Evolutionary conservation across 2,888 invertebrate genomes (phyloP).

Genomic region (Cordilura impudica): DNA sequence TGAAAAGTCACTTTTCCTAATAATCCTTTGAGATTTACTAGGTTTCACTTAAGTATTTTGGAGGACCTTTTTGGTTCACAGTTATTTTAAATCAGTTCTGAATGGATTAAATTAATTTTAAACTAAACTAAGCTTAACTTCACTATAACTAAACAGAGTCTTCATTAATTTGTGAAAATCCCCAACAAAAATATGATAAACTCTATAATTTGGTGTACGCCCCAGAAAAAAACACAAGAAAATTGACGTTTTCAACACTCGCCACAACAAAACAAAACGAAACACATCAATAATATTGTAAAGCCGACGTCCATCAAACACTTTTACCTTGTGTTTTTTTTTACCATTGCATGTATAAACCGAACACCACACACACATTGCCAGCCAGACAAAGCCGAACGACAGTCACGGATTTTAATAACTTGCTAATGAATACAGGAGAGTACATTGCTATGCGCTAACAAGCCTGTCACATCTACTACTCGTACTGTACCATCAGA

Average conservation of each 20-base stretch:
- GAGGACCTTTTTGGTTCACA: background rate
- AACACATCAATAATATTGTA: slow-evolving; percentile 25
- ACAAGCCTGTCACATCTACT: slow-evolving; percentile 58
- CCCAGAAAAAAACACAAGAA: slow-evolving; percentile 17
- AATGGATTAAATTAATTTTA: background rate
- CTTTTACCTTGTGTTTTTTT: slow-evolving; percentile 15
- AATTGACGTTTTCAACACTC: slow-evolving; percentile 70
- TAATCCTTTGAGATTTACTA: too few relatives aligned
- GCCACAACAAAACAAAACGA: slow-evolving; percentile 46
- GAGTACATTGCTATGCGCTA: slow-evolving; percentile 60
- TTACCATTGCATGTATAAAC: background rate
- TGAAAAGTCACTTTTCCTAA: too few relatives aligned
- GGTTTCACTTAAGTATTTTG: background rate
- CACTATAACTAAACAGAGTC: background rate
- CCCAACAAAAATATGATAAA: background rate
- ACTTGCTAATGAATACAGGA: slow-evolving; percentile 70
- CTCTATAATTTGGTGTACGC: slow-evolving; percentile 31
- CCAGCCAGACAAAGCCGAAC: slow-evolving; percentile 67
- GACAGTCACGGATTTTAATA: slow-evolving; percentile 74
- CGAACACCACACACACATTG: slow-evolving; percentile 13
- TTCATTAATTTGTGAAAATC: slow-evolving; percentile 24
- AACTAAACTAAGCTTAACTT: too few relatives aligned
- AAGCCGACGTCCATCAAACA: slow-evolving; percentile 38
- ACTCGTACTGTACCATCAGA: too few relatives aligned
- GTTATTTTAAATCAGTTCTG: background rate